phyloP scores from a whole-genome alignment of 2,888 invertebrate genomes.

The Ephialtes manifestator region DNA sequence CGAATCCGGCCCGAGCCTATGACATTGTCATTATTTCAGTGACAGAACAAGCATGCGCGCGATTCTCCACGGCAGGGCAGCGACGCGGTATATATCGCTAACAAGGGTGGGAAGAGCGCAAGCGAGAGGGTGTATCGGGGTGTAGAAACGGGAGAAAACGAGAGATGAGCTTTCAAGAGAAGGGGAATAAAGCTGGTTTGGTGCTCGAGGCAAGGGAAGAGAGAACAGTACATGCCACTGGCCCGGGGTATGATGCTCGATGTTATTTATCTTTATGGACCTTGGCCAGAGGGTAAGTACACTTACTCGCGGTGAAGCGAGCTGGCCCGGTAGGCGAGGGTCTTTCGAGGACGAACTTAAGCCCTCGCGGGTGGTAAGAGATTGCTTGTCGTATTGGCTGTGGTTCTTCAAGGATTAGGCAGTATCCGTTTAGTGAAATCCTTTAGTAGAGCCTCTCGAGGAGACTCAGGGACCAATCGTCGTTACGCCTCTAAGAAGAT shows the following conservation, averaged over 20 bases:
- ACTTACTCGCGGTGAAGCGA: constrained; percentile 79
- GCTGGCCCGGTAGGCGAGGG: constrained; percentile 72
- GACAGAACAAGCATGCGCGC: constrained; percentile 85
- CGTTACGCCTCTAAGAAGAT: constrained; percentile 53
- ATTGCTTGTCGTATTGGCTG: constrained; percentile 84
- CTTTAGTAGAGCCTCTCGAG: constrained; percentile 64
- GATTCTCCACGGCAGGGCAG: constrained; percentile 80
- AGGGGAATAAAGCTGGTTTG: constrained; percentile 34
- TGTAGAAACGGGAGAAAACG: constrained; percentile 38
- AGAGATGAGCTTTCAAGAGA: constrained; percentile 29
- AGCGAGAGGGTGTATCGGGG: constrained; percentile 49
- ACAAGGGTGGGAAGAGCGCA: constrained; percentile 83
- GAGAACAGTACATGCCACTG: constrained; percentile 49
- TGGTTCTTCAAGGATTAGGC: constrained; percentile 81
- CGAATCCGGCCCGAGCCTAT: constrained; percentile 83
- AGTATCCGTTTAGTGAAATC: constrained; percentile 81
- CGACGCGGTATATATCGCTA: constrained; percentile 79
- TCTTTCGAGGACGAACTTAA: constrained; percentile 78
- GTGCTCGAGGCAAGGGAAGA: constrained; percentile 23
- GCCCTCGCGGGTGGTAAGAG: constrained; percentile 83
- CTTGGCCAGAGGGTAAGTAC: constrained; percentile 86
- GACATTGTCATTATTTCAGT: constrained; percentile 85
- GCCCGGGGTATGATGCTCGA: constrained; percentile 71
- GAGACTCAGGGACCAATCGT: constrained; percentile 53
- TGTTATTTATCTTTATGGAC: constrained; percentile 86